These are phyloP conservation scores for Scaptomyza graminum DNA, from an alignment of 1,140 invertebrate genomes.

Conservation along the genomic window DNA sequence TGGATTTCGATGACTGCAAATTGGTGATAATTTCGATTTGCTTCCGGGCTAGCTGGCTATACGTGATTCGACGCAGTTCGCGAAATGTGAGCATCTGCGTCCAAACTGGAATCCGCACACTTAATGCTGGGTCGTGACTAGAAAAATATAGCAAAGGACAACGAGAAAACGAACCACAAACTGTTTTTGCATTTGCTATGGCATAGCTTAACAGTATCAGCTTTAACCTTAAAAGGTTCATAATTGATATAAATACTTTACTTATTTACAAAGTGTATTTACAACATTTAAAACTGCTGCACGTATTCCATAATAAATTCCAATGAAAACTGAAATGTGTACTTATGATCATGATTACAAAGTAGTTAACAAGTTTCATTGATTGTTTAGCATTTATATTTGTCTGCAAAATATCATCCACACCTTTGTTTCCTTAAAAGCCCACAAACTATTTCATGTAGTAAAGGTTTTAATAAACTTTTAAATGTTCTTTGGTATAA, in stretches of 20 bases:
- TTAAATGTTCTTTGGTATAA: too few relatives aligned
- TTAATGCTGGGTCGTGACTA: constrained; percentile 67
- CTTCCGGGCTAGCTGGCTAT: constrained; percentile 50
- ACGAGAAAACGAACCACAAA: neutral
- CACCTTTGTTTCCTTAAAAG: too few relatives aligned
- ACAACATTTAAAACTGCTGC: too few relatives aligned
- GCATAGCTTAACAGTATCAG: neutral
- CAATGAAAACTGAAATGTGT: too few relatives aligned
- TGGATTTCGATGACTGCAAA: constrained; percentile 84
- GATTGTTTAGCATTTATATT: too few relatives aligned
- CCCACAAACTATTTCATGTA: too few relatives aligned
- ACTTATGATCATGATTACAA: too few relatives aligned
- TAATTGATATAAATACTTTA: neutral
- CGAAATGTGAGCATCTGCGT: constrained; percentile 70
- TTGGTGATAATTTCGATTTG: constrained; percentile 83
- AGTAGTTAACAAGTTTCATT: too few relatives aligned
- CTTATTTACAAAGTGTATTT: too few relatives aligned
- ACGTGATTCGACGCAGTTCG: constrained; percentile 66
- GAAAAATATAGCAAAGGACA: constrained; percentile 46
- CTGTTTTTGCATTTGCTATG: neutral
- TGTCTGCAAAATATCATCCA: too few relatives aligned
- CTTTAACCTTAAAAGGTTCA: neutral
- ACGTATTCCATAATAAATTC: too few relatives aligned
- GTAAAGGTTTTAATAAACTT: too few relatives aligned
- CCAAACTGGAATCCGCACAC: constrained; percentile 29